phyloP scores from a whole-genome alignment of 2,888 invertebrate species.

The Agrochola litura region DNA sequence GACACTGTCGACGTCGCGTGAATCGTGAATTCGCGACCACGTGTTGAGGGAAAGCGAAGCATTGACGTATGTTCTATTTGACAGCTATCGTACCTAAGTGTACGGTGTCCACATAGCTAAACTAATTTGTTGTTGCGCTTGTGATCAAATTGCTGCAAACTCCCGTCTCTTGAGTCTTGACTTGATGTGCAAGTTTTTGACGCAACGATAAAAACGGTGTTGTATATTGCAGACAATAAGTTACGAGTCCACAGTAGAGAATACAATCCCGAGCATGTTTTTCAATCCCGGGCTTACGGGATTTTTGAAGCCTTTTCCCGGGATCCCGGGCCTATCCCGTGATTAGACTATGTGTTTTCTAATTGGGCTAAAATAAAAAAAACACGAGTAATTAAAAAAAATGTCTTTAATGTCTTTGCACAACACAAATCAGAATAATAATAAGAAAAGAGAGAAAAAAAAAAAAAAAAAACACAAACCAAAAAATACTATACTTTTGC shows the following conservation, averaged over 20 bases:
- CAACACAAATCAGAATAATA: too few species aligned
- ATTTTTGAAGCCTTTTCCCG: too few species aligned
- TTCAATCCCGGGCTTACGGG: too few species aligned
- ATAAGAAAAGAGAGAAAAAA: too few species aligned
- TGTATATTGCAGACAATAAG: not conserved
- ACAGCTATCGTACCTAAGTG: not conserved
- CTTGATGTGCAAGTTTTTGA: slow-evolving; percentile 7
- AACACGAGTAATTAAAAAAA: too few species aligned
- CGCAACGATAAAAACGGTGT: slow-evolving; percentile 8
- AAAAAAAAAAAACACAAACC: too few species aligned
- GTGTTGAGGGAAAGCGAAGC: slow-evolving; percentile 36
- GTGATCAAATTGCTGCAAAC: slow-evolving; percentile 7
- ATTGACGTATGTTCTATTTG: slow-evolving; percentile 23
- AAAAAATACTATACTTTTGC: too few species aligned
- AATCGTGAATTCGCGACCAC: slow-evolving; percentile 19
- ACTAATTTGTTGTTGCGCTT: slow-evolving; percentile 15
- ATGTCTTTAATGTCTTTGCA: too few species aligned
- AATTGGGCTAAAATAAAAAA: too few species aligned
- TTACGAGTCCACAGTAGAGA: not conserved
- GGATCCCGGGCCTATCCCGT: too few species aligned
- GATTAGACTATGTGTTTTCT: too few species aligned
- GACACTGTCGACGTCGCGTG: not conserved
- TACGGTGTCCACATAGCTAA: slow-evolving; percentile 1
- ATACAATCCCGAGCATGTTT: too few species aligned
- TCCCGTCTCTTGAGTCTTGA: not conserved